Evolutionary conservation across 2,113 vertebrate genomes (phyloP).

Genomic region (Lutjanus erythropterus): DNA sequence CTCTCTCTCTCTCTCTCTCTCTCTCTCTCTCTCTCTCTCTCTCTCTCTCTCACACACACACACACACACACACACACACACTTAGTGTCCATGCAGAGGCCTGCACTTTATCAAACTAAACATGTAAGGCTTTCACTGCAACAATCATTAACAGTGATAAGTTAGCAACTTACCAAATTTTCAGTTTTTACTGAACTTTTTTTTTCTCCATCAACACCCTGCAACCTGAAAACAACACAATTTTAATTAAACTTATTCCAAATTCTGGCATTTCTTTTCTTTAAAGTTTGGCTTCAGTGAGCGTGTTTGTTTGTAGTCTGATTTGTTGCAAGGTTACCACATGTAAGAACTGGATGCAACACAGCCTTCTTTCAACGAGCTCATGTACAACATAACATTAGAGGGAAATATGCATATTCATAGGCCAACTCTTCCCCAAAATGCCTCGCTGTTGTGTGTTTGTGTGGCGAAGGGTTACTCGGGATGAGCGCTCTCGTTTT

Average conservation of each 20-base stretch:
- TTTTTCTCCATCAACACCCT: no score
- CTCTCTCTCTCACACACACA: neutral
- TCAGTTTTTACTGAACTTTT: no score
- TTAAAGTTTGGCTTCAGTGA: neutral
- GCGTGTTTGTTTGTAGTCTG: constrained; percentile 9
- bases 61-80: neutral
- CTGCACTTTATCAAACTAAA: no score
- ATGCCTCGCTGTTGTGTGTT: constrained; percentile 17
- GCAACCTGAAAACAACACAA: neutral
- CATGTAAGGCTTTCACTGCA: neutral
- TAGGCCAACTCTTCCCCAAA: constrained; percentile 47
- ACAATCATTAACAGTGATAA: neutral
- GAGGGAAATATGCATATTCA: constrained; percentile 62
- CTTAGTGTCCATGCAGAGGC: neutral
- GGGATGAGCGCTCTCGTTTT: constrained; percentile 77
- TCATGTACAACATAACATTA: constrained; percentile 50
- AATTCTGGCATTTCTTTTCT: neutral
- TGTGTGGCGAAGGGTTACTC: constrained; percentile 61
- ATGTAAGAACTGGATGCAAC: constrained; percentile 34
- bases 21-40: neutral
- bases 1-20: no score
- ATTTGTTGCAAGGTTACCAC: constrained; percentile 48
- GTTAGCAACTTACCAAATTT: no score
- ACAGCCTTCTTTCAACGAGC: constrained; percentile 34
- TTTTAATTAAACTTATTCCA: neutral